These are phyloP conservation scores for Ambastaia sidthimunki DNA, from an alignment of 2,797 vertebrate species.

Conservation along the genomic window DNA sequence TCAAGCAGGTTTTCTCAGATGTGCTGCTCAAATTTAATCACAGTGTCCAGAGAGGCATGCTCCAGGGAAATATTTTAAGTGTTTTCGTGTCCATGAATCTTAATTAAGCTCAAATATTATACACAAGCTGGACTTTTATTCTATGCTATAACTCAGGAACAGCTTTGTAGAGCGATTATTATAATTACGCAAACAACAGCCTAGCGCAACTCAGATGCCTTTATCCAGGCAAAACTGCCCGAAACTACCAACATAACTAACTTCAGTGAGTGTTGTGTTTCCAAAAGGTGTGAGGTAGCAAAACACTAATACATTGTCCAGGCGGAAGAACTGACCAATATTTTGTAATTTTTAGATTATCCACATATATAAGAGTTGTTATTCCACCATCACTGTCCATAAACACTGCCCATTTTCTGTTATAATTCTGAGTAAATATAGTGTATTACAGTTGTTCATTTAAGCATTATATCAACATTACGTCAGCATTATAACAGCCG, in stretches of 20 bases:
- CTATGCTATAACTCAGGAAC: slow-evolving; percentile 4
- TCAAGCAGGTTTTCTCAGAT: slow-evolving; percentile 52
- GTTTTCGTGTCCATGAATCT: slow-evolving; percentile 52
- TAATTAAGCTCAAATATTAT: slow-evolving; percentile 52
- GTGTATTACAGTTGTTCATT: neutral
- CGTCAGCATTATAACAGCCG: neutral
- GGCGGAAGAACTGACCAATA: too few species aligned
- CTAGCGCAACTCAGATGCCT: slow-evolving; percentile 14
- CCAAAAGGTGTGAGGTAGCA: neutral
- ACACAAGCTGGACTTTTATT: slow-evolving; percentile 37
- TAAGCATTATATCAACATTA: neutral
- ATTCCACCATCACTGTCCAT: too few species aligned
- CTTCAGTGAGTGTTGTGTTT: neutral
- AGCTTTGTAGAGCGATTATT: slow-evolving; percentile 51
- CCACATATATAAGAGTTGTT: too few species aligned
- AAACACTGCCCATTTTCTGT: neutral
- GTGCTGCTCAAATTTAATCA: slow-evolving; percentile 49
- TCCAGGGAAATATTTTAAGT: slow-evolving; percentile 43
- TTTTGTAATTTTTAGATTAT: too few species aligned
- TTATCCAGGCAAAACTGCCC: slow-evolving; percentile 10
- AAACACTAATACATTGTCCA: neutral
- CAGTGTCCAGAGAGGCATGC: slow-evolving; percentile 30
- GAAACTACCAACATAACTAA: neutral
- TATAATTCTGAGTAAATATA: neutral
- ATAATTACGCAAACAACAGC: slow-evolving; percentile 48